Evolutionary conservation across 2,113 vertebrate species (phyloP), one percentile per base, ranked within the genome.

Genomic region (Alouatta palliata): DNA sequence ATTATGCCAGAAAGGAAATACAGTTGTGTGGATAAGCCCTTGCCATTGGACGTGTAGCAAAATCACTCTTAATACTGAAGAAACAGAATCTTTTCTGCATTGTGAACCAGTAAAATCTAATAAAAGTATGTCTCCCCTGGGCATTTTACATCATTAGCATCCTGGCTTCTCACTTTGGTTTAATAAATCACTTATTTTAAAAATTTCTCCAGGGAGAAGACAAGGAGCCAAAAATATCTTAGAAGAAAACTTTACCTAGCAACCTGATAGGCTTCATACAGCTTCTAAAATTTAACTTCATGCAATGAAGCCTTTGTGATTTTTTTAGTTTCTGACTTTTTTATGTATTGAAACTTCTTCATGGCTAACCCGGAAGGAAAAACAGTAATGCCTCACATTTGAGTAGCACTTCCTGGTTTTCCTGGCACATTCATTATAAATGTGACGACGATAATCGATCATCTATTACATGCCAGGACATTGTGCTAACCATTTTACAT

Each of bases 151-250:
- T 98, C 94, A 96, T 97, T 97, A 98, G 81, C 95, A 94, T 97
- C 94, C 90, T 88, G 76, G 87, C 90, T 97, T 96, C 96, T 92
- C 77, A 86, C 94, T 96, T 96, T 0, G 1, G 94, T 97, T 93
- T 92, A 96, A 94, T 96, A 97, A 98, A 97, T 97, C 96, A 96
- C 87, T 95, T 97, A 97, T 79, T 97, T 97, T 52, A 97, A 92
- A 97, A 88, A 32, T 94, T 96, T 94, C 97, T 96, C 97, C 61
- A 88, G 96, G 96, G 97, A 98, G 91, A 96, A 95, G 90, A 86
- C 47, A 90, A 87, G 90, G 73, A 96, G 85, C 87, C 97, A 94
- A 98, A 98, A 98, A 97, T 96, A 97, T 88, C 92, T 94, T 92
- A 76, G 87, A 97, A 96, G 91, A 95, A 97, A 97, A 77, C 64